Evolutionary conservation across 1,140 invertebrate species (phyloP), one percentile per base, ranked within the genome.

Genomic region (Zaprionus ornatus): DNA sequence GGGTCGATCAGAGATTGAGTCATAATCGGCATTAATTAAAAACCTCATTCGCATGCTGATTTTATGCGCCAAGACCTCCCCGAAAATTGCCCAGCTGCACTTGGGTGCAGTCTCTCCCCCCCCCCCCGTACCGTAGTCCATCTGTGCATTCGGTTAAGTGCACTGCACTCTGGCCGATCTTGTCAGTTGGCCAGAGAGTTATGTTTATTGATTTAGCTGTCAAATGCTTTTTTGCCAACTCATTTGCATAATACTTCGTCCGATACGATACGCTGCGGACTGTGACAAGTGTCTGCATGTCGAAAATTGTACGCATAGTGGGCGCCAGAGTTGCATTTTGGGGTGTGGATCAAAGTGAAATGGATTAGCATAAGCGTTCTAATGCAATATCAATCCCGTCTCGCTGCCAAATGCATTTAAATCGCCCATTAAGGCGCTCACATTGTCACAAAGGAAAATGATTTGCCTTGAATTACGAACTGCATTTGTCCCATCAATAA

Each of bases 181-280:
- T 72, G 69, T 68, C 78, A 45, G 25, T n/a, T 37, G 56, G 57
- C 63, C 45, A 60, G 80, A 84, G 72, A 84, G 69, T 85, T 85
- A 72, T 85, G 82, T 64, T 79, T 85, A 85, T 86, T 86, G 82
- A 85, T 86, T 85, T 69, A 72, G 56, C 82, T 85, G 82, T 85
- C 82, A 85, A 68, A 79, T 73, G 48, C 57, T 23, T 66, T 77
- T 71, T 73, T 67, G 70, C 70, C 69, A 77, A 45, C 25, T 63
- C 74, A 86, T 78, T 74, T 85, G 82, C 82, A 85, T 85, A 77
- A 70, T 67, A 62, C 78, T 84, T 23, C 55, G 64, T 65, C 62
- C 61, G 19, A 17, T 40, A 19, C 45, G 7, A 10, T 10, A 48
- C 45, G 45, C n/a, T 50, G 12, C 45, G 9, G 45, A 65, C 64